Conservation (phyloP, 2,113 vertebrate species). For the Corynorhinus townsendii region DNA sequence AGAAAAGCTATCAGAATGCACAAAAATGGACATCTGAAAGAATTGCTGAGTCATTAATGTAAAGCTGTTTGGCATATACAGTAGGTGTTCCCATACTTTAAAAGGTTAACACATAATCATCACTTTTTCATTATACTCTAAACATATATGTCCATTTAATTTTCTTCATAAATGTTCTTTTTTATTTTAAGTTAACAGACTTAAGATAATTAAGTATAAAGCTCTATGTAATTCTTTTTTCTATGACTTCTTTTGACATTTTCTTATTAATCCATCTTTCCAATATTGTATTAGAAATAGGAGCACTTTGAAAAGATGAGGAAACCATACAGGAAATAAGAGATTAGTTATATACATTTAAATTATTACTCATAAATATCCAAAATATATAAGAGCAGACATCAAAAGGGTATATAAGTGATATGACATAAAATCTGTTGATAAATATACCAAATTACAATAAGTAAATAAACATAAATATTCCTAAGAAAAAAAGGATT, state of each 20-base stretch:
- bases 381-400: not conserved
- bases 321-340: not conserved
- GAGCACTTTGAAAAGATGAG: not conserved
- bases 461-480: not conserved
- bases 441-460: not conserved
- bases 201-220: not conserved
- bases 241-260: not conserved
- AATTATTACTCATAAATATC: conserved; percentile 9
- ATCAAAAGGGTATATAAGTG: not conserved
- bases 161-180: not conserved
- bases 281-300: not conserved
- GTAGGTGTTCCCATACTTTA: not conserved
- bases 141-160: not conserved
- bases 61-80: not conserved
- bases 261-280: not conserved
- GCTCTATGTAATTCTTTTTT: not conserved
- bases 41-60: conserved; percentile 37
- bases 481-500: conserved; percentile 25
- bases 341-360: not conserved
- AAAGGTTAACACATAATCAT: not conserved
- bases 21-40: not conserved
- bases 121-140: conserved; percentile 8
- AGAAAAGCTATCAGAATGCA: not conserved
- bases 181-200: not conserved
- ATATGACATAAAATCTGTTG: conserved; percentile 14